These are phyloP conservation scores for Noctua janthe DNA, from an alignment of 2,888 invertebrate genomes.

Conservation along the genomic window DNA sequence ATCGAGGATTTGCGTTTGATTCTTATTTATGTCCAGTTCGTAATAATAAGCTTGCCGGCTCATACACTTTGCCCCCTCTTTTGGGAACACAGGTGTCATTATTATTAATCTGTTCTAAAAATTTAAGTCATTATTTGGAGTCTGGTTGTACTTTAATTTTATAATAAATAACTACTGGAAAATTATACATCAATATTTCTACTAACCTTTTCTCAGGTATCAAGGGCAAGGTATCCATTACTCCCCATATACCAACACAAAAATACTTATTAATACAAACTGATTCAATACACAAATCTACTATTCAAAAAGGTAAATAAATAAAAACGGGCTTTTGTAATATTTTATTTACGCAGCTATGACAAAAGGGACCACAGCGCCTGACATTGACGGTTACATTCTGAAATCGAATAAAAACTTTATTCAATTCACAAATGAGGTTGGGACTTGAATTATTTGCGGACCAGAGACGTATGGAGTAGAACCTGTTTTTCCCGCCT, in stretches of 20 bases:
- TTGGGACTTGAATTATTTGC: slow-evolving; percentile 9
- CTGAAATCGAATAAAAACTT: slow-evolving; percentile 20
- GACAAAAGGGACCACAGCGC: slow-evolving; percentile 29
- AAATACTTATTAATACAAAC: slow-evolving; percentile 31
- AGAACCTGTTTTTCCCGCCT: slow-evolving; percentile 14
- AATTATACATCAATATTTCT: background rate
- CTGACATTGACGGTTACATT: slow-evolving; percentile 44
- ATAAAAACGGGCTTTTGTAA: slow-evolving; percentile 36
- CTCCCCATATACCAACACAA: slow-evolving; percentile 7
- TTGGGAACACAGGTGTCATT: background rate
- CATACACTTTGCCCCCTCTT: background rate
- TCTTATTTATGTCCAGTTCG: background rate
- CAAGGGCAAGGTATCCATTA: slow-evolving; percentile 70
- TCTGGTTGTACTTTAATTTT: background rate
- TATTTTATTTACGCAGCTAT: slow-evolving; percentile 42
- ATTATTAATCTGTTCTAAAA: background rate
- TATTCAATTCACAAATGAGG: slow-evolving; percentile 37
- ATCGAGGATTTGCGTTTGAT: background rate
- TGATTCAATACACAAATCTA: slow-evolving; percentile 42
- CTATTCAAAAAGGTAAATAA: slow-evolving; percentile 44
- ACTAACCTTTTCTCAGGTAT: slow-evolving; percentile 70
- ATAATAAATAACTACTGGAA: background rate
- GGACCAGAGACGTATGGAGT: background rate
- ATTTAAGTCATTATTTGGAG: background rate
- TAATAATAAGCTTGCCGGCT: background rate